Conservation (phyloP, 2,797 vertebrate genomes). For the Galago senegalensis region DNA sequence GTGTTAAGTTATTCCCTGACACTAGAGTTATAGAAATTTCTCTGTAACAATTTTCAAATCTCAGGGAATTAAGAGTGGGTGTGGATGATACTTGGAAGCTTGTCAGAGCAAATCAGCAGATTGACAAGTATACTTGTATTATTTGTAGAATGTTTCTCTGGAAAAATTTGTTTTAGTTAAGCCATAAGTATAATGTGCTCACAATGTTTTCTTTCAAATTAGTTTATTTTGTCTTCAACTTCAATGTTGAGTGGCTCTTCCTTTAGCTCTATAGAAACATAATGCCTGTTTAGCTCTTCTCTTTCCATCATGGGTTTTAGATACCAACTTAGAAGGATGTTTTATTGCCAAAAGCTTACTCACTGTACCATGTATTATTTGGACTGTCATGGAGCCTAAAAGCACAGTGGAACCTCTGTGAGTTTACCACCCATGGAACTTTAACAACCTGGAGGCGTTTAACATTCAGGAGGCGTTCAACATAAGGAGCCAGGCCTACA, state of each 20-base stretch:
- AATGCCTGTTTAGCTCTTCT: not conserved
- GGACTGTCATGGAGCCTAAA: not conserved
- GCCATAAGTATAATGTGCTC: not conserved
- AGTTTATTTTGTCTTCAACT: not conserved
- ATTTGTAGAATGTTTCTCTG: not conserved
- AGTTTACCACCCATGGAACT: too few species aligned
- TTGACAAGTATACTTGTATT: not conserved
- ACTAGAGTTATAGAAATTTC: not conserved
- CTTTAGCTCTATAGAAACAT: not conserved
- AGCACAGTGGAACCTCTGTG: too few species aligned
- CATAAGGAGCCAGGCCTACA: too few species aligned
- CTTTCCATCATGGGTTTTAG: not conserved
- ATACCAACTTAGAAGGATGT: not conserved
- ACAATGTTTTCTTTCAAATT: conserved; percentile 5
- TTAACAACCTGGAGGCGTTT: too few species aligned
- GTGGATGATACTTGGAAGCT: conserved; percentile 13
- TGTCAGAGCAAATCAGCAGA: not conserved
- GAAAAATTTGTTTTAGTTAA: not conserved
- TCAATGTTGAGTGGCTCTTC: not conserved
- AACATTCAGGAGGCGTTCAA: too few species aligned
- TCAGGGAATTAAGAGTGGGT: not conserved
- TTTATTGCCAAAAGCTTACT: conserved; percentile 12
- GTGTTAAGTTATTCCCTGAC: not conserved
- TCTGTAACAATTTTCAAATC: not conserved
- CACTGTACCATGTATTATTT: not conserved